Evolutionary conservation across 2,888 invertebrate genomes (phyloP), one percentile per base, ranked within the genome.

Genomic region (Mycogona germanica): DNA sequence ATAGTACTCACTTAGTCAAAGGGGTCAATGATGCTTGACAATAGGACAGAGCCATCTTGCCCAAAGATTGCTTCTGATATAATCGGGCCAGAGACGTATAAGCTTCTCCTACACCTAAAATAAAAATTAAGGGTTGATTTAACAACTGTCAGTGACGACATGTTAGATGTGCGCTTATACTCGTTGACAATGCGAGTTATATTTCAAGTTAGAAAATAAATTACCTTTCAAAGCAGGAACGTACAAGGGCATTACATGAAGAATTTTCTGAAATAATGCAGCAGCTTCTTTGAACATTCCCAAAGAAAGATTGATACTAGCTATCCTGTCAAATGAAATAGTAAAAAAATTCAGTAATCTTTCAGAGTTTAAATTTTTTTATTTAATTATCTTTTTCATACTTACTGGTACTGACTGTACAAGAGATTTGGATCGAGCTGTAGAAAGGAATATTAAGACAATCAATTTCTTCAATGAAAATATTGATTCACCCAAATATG

Each of bases 221-320:
- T 51, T 46, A 69, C 70, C 91, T 71, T 87, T 86, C 19, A 87
- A 67, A 1, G 82, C 84, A 1, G 82, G 81, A 6, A 84, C 72
- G 64, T 82, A 82, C 53, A 74, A 69, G 2, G 76, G 72, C 60
- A 78, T 73, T 6, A 70, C 67, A 2, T 67, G 61, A 7, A 85
- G 68, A 51, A 87, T 72, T 19, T 69, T 66, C 58, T 76, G 72
- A 64, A 82, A 92, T 59, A 81, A 80, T 9, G 66, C 65, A 60
- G 84, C 78, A 3, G 92, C 85, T 64, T 87, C 84, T 17, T 76
- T 70, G 69, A 80, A 81, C 61, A 82, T 75, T 17, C 83, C 82
- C 53, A 87, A 70, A 40, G 75, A 70, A 70, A 76, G 67, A 55
- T 68, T 68, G 38, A 70, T 68, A 44, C 62, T 63, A 6, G 70